Percentiles rank a stretch among this genome's conserved stretches.
phyloP scores from a whole-genome alignment of 2,113 vertebrate species.

The Dicerorhinus sumatrensis region DNA sequence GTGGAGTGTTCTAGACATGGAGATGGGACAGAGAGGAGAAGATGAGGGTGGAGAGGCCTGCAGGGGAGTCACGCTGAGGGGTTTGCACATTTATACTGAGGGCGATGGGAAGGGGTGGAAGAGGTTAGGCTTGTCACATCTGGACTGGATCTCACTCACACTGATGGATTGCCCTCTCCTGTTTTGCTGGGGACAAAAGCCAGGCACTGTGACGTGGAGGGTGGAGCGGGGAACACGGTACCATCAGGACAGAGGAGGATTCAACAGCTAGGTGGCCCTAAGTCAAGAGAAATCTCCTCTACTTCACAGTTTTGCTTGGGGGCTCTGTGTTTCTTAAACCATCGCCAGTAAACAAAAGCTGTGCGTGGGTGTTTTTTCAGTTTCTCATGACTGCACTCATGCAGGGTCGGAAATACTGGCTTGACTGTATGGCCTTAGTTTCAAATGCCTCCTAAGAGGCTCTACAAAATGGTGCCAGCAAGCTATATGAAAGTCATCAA shows the following conservation, averaged over 20 bases:
- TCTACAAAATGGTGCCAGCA: background rate
- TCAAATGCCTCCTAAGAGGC: background rate
- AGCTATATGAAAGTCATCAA: background rate
- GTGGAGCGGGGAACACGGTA: rapidly evolving
- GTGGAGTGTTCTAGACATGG: background rate
- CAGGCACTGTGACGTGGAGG: background rate
- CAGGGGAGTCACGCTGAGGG: background rate
- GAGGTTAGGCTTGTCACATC: background rate
- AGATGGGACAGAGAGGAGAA: background rate
- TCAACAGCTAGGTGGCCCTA: background rate
- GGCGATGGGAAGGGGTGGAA: background rate
- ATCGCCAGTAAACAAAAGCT: background rate
- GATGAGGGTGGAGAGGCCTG: background rate
- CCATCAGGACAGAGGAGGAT: background rate
- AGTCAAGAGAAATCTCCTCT: background rate
- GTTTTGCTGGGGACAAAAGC: background rate
- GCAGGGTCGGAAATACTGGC: background rate
- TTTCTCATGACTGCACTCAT: background rate
- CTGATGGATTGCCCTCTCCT: background rate
- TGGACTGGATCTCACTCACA: background rate
- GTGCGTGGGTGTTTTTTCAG: background rate
- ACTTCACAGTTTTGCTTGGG: background rate
- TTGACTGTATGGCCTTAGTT: background rate
- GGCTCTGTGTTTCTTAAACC: background rate
- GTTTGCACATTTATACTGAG: background rate